A percentile compares a stretch with the other conserved stretches of the same genome.
Evolutionary conservation across 1,140 invertebrate genomes (phyloP).

Genomic region (Dendroctonus ponderosae): DNA sequence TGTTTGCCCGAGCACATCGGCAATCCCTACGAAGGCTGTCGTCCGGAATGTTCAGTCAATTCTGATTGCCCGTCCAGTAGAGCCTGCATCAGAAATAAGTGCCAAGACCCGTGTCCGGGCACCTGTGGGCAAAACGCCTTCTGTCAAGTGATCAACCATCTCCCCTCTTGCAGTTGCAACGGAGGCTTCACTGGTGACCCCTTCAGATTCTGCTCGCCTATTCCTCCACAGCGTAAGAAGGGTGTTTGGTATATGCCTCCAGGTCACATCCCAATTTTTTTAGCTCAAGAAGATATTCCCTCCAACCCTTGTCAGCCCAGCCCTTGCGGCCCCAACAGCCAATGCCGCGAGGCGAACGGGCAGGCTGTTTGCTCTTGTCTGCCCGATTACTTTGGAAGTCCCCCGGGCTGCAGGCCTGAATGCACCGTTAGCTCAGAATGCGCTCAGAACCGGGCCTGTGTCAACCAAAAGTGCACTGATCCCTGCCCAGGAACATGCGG

Average conservation of each 20-base stretch:
- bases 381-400: conserved; percentile 66
- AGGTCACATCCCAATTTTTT: conserved; percentile 49
- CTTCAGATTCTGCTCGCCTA: conserved; percentile 64
- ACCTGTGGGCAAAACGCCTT: conserved; percentile 78
- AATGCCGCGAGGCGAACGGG: conserved; percentile 55
- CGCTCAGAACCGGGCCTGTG: conserved; percentile 60
- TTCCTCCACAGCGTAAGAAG: conserved; percentile 44
- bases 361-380: conserved; percentile 69
- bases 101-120: conserved; percentile 75
- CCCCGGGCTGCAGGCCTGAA: conserved; percentile 68
- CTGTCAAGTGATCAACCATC: conserved; percentile 80
- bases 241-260: neutral
- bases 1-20: conserved; percentile 68
- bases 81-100: conserved; percentile 77
- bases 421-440: conserved; percentile 67
- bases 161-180: conserved; percentile 74
- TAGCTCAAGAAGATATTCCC: conserved; percentile 26
- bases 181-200: conserved; percentile 75
- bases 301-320: conserved; percentile 56
- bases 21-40: conserved; percentile 69
- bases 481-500: conserved; percentile 67
- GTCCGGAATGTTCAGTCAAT: conserved; percentile 77
- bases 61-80: conserved; percentile 78
- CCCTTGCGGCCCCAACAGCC: conserved; percentile 60
- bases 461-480: conserved; percentile 64